Evolutionary conservation across 2,113 vertebrate species (phyloP).

Genomic region (Mungos mungo): DNA sequence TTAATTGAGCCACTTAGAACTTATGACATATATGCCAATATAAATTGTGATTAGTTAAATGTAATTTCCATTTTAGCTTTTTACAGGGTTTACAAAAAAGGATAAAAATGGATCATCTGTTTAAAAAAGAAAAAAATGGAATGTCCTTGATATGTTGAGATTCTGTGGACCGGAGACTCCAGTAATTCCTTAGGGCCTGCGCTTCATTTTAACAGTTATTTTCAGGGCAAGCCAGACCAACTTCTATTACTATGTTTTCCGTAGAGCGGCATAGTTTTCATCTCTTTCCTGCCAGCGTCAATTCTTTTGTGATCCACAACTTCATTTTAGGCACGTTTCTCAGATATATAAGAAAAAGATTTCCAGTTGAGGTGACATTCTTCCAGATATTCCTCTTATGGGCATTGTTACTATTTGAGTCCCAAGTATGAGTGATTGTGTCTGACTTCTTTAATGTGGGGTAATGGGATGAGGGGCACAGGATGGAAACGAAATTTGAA

Average conservation of each 20-base stretch:
- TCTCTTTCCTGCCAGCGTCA: constrained; percentile 27
- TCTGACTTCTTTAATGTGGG: background rate
- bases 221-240: background rate
- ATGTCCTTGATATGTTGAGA: background rate
- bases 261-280: background rate
- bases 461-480: background rate
- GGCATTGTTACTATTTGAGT: background rate
- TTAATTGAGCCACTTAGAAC: background rate
- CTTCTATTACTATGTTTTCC: background rate
- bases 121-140: background rate
- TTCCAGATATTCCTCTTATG: background rate
- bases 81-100: background rate
- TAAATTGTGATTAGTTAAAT: background rate
- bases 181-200: background rate
- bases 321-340: constrained; percentile 43
- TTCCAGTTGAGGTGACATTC: background rate
- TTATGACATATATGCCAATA: background rate
- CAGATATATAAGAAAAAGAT: background rate
- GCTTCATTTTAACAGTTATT: background rate
- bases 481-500: background rate
- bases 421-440: background rate
- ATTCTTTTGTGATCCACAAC: background rate
- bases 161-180: background rate
- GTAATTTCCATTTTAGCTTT: constrained; percentile 37
- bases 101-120: background rate